Percentiles rank a stretch among this genome's conserved stretches.
phyloP scores from a whole-genome alignment of 2,113 vertebrate genomes.

The Trinectes maculatus region DNA sequence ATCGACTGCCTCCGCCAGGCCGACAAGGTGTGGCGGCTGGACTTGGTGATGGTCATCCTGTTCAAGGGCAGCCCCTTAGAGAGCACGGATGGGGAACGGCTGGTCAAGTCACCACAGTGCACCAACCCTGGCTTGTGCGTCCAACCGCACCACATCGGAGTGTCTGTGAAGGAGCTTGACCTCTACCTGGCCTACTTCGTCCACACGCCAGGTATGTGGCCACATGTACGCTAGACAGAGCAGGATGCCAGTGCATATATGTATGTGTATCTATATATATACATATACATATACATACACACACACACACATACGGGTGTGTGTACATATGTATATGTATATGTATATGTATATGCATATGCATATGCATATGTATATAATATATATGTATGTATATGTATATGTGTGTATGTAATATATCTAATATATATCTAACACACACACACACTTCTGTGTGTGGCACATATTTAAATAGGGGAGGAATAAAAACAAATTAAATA shows the following conservation, averaged over 20 bases:
- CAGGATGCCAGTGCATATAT: slow-evolving; percentile 26
- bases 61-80: slow-evolving; percentile 99
- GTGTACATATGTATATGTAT: background rate
- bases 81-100: slow-evolving; percentile 97
- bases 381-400: slow-evolving; percentile 8
- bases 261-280: slow-evolving; percentile 7
- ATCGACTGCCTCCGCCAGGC: slow-evolving; percentile 98
- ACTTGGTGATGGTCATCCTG: slow-evolving; percentile 99
- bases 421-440: slow-evolving; percentile 7
- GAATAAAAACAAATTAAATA: background rate
- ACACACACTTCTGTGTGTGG: background rate
- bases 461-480: background rate
- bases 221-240: slow-evolving; percentile 13
- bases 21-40: slow-evolving; percentile 98
- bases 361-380: no score
- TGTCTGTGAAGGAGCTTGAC: slow-evolving; percentile 99
- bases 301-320: slow-evolving; percentile 21
- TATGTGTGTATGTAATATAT: no score
- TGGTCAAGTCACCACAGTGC: slow-evolving; percentile 97
- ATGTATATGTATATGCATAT: slow-evolving; percentile 7
- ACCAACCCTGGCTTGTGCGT: slow-evolving; percentile 97
- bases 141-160: slow-evolving; percentile 98
- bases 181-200: slow-evolving; percentile 99
- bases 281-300: slow-evolving; percentile 9
- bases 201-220: slow-evolving; percentile 96